These are phyloP conservation scores for Temnothorax rugatulus DNA, from an alignment of 2,888 invertebrate genomes.

Conservation along the genomic window DNA sequence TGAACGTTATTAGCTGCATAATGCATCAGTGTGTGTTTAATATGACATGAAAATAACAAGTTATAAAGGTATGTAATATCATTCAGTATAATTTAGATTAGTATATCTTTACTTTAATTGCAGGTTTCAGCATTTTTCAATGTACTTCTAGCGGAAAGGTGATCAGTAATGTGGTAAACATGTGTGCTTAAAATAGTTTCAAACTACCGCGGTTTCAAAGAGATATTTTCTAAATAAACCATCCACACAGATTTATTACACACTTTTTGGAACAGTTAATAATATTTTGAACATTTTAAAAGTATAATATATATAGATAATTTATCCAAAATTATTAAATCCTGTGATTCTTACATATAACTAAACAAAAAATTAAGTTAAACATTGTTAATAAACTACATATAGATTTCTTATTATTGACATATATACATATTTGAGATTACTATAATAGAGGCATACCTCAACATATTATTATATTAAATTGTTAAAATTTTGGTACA, in stretches of 20 bases:
- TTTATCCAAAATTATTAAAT: not conserved
- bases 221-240: slow-evolving; percentile 24
- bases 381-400: not conserved
- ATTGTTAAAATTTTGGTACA: not conserved
- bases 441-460: not conserved
- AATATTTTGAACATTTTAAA: slow-evolving; percentile 1
- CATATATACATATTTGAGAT: not conserved
- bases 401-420: slow-evolving; percentile 4
- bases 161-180: slow-evolving; percentile 55
- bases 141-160: slow-evolving; percentile 44
- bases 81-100: not conserved
- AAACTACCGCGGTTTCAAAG: slow-evolving; percentile 46
- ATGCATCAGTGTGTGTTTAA: not conserved
- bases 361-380: slow-evolving; percentile 1
- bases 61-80: not conserved
- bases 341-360: not conserved
- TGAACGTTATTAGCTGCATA: not conserved
- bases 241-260: not conserved
- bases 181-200: slow-evolving; percentile 72
- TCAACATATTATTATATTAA: not conserved
- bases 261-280: not conserved
- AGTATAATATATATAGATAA: not conserved
- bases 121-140: not conserved
- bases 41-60: not conserved
- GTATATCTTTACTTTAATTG: not conserved